Evolutionary conservation across 1,140 invertebrate genomes (phyloP), one percentile per base, ranked within the genome.

Genomic region (Macrostomum lignano): DNA sequence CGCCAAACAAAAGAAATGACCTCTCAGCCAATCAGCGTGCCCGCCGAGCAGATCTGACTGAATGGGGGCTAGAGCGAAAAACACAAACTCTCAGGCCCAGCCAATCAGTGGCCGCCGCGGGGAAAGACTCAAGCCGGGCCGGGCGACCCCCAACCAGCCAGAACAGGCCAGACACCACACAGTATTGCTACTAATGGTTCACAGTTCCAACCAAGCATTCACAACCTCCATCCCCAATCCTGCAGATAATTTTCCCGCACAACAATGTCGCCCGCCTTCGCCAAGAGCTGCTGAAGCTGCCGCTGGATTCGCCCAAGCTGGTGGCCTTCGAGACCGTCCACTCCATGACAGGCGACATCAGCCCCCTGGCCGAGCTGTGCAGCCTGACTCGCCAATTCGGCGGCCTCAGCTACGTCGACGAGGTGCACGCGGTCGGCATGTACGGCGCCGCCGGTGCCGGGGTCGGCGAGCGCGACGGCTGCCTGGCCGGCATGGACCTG

Each of bases 311-410:
- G 9, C 84, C 86, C 0, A 96, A 94, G 59, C 81, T 96, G 48
- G 82, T 93, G 19, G 84, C 81, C 17, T 94, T 96, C 63, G 86
- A 94, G 65, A 93, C 84, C 13, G 84, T 96, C n/a, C 82, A 94
- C 67, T 93, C 82, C 15, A 96, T 96, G 86, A 76, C 76, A 35
- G 86, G 62, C 58, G 77, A 78, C 26, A 77, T 93, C 29, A 84
- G 77, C 58, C 82, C 82, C 2, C 57, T 93, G 26, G 68, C 62
- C 46, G 69, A 82, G 50, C 56, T 91, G 41, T 82, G 77, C 51
- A 68, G 79, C 40, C 65, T 91, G 10, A 70, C 79, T 10, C 76
- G 84, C 47, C 72, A 77, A 43, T 75, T 79, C 57, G 81, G 81
- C 10, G 84, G 79, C 0, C 56, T 93, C 21, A 88, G 81, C 0